Conservation (phyloP, 2,888 invertebrate genomes). For the Brachyptera putata region DNA sequence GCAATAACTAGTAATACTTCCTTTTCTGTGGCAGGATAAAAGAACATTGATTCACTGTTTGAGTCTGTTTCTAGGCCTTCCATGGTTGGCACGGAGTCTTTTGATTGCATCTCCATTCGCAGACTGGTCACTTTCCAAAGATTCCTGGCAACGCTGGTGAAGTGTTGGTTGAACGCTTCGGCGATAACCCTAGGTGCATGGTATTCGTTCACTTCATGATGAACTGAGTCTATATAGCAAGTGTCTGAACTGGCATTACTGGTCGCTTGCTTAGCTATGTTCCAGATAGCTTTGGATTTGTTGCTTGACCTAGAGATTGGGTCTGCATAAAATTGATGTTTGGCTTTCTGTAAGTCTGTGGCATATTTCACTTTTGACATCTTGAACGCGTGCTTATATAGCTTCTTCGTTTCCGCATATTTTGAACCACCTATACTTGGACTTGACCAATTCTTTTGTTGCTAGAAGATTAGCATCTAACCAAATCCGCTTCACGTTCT, state of each 20-base stretch:
- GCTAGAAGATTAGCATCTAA: neutral
- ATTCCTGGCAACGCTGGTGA: too few species aligned
- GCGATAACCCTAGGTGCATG: too few species aligned
- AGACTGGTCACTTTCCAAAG: too few species aligned
- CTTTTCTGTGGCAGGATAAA: neutral
- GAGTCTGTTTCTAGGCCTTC: too few species aligned
- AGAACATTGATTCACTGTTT: neutral
- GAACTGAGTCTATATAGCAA: too few species aligned
- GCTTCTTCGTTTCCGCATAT: neutral
- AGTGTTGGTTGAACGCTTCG: too few species aligned
- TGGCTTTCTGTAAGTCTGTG: neutral
- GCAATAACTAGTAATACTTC: slow-evolving; percentile 14
- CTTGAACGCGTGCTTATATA: neutral
- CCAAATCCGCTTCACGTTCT: neutral
- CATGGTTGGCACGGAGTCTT: too few species aligned
- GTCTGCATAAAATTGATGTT: neutral
- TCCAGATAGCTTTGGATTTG: neutral
- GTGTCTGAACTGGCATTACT: too few species aligned
- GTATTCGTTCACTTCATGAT: too few species aligned
- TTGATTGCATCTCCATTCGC: too few species aligned
- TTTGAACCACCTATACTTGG: neutral
- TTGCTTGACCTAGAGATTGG: neutral
- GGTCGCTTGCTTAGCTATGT: neutral
- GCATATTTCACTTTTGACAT: neutral
- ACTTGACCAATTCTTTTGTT: neutral